Evolutionary conservation across 2,888 invertebrate species (phyloP).

Genomic region (Eristalis pertinax): DNA sequence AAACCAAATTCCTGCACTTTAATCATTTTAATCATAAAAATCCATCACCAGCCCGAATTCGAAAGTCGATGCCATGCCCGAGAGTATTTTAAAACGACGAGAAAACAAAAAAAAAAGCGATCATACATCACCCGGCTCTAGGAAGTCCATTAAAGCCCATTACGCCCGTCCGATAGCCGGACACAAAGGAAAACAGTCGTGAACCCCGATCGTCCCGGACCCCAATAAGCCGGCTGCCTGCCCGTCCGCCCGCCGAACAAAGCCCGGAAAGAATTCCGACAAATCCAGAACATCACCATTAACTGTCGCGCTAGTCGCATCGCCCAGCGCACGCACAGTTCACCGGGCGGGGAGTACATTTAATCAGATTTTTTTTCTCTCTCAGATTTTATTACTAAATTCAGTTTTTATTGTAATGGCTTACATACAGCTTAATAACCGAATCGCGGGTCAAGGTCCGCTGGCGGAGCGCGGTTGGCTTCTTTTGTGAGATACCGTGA

Average conservation of each 20-base stretch:
- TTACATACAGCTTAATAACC: constrained; percentile 55
- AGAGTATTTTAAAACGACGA: too few species aligned
- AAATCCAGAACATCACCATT: constrained; percentile 11
- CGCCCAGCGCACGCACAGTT: constrained; percentile 4
- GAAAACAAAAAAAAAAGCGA: neutral
- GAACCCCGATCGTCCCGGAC: neutral
- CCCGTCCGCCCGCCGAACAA: constrained; percentile 6
- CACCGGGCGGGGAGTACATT: neutral
- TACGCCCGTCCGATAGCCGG: constrained; percentile 23
- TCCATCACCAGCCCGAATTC: constrained; percentile 9
- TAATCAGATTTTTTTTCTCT: constrained; percentile 24
- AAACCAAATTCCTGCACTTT: neutral
- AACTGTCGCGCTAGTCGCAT: constrained; percentile 21
- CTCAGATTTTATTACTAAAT: constrained; percentile 28
- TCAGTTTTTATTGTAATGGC: constrained; percentile 31
- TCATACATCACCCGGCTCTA: neutral
- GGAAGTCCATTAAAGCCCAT: constrained; percentile 36
- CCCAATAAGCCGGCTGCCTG: constrained; percentile 13
- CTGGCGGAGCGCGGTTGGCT: constrained; percentile 37
- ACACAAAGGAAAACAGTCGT: constrained; percentile 18
- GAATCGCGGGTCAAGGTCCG: constrained; percentile 66
- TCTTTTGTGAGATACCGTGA: constrained; percentile 56
- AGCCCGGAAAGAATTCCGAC: neutral
- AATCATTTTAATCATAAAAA: constrained; percentile 23
- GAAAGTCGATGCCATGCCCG: constrained; percentile 19